Percentiles rank a stretch among this genome's conserved stretches.
Conservation (phyloP, 2,888 invertebrate species). For the Bruchidius siliquastri region DNA sequence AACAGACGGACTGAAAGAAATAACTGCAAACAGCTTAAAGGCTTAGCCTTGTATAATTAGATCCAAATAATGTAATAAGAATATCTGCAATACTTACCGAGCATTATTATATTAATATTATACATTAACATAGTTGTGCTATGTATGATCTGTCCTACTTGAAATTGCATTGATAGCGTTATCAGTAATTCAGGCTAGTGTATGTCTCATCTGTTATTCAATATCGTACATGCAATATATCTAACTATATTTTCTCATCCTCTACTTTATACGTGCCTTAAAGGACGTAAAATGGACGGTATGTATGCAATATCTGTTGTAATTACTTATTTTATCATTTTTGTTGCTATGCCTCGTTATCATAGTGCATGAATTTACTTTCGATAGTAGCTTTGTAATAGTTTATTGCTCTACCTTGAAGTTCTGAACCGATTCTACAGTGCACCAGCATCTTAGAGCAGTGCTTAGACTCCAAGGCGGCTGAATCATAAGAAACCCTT, state of each 20-base stretch:
- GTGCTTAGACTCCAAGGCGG: no score
- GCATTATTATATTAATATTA: no score
- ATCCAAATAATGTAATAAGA: no score
- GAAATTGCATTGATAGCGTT: not conserved
- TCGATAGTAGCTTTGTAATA: not conserved
- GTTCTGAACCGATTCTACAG: no score
- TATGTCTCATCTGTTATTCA: not conserved
- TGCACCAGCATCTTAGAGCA: no score
- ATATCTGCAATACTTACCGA: no score
- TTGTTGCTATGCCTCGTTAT: not conserved
- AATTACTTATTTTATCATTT: not conserved
- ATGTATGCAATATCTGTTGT: not conserved
- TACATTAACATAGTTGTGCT: not conserved
- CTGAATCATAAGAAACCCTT: no score
- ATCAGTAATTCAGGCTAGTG: not conserved
- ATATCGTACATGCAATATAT: not conserved
- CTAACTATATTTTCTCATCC: no score
- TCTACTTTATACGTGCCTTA: not conserved
- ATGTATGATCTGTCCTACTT: not conserved
- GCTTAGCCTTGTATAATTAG: no score
- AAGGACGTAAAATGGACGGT: not conserved
- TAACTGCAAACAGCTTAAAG: no score
- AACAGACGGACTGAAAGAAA: no score
- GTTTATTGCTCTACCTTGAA: no score
- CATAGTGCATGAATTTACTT: not conserved